Conservation (phyloP, 2,113 vertebrate genomes). For the Alethe diademata region DNA sequence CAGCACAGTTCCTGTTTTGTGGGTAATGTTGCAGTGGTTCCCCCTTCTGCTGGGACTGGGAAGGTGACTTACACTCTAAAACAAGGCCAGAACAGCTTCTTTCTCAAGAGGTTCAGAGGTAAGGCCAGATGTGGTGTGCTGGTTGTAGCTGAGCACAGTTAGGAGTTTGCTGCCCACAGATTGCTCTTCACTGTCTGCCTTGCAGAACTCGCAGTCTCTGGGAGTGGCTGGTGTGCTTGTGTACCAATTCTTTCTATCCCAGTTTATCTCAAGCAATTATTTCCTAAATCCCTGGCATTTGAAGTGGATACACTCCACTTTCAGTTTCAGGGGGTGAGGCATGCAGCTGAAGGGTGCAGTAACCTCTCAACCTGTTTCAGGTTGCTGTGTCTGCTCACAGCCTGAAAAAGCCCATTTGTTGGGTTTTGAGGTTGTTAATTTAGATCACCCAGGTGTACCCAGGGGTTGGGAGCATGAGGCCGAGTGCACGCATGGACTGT, state of each 20-base stretch:
- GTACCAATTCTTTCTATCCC: neutral
- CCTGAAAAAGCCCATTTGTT: neutral
- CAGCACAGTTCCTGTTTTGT: accelerated
- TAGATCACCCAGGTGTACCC: neutral
- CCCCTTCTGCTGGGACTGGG: neutral
- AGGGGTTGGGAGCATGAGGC: neutral
- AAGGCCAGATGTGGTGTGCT: neutral
- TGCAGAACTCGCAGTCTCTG: neutral
- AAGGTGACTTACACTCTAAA: neutral
- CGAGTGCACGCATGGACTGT: neutral
- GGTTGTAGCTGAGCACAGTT: neutral
- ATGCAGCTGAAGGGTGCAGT: neutral
- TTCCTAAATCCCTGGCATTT: neutral
- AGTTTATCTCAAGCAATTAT: neutral
- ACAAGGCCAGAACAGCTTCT: neutral
- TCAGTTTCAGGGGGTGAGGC: neutral
- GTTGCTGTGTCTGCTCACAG: neutral
- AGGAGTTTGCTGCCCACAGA: neutral
- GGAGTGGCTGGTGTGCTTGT: neutral
- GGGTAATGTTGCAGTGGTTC: neutral
- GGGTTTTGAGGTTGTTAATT: neutral
- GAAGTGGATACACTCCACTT: neutral
- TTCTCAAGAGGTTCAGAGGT: neutral
- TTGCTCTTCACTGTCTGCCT: neutral
- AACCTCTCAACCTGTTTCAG: neutral